Conservation (phyloP, 2,888 invertebrate species). For the Dicyrtomina minuta region DNA sequence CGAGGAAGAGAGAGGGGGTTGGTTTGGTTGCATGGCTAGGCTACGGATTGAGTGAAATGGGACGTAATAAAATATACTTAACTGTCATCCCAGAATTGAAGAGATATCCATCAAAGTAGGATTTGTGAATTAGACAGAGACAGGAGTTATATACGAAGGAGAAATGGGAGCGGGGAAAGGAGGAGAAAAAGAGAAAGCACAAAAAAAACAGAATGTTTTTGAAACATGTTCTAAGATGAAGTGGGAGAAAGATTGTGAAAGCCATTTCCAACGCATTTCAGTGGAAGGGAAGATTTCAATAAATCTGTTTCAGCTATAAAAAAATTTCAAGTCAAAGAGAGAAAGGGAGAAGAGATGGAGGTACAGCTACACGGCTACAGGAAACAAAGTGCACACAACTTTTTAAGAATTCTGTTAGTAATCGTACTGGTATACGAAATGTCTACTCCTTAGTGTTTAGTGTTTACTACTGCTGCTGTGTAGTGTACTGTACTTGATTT, state of each 20-base stretch:
- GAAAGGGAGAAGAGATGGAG: conserved; percentile 4
- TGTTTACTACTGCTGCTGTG: no score
- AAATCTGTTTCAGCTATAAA: conserved; percentile 8
- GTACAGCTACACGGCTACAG: no score
- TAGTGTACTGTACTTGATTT: no score
- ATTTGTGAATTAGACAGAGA: conserved; percentile 15
- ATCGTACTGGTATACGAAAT: no score
- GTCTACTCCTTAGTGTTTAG: no score
- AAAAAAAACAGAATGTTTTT: neutral
- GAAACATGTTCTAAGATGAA: neutral
- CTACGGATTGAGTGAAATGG: neutral
- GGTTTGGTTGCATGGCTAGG: neutral
- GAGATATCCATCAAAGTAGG: conserved; percentile 18
- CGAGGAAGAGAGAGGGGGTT: no score
- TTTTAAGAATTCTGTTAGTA: no score
- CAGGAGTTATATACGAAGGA: conserved; percentile 18
- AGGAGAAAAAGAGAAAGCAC: conserved; percentile 7
- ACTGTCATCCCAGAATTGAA: conserved; percentile 15
- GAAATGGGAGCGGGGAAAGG: conserved; percentile 2
- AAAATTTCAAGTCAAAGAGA: neutral
- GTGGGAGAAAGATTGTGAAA: conserved; percentile 11
- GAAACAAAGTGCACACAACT: no score
- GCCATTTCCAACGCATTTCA: conserved; percentile 20
- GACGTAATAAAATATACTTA: conserved; percentile 20
- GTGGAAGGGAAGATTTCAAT: conserved; percentile 19